Conservation (phyloP, 2,113 vertebrate genomes). For the Brachyhypopomus gauderio region DNA sequence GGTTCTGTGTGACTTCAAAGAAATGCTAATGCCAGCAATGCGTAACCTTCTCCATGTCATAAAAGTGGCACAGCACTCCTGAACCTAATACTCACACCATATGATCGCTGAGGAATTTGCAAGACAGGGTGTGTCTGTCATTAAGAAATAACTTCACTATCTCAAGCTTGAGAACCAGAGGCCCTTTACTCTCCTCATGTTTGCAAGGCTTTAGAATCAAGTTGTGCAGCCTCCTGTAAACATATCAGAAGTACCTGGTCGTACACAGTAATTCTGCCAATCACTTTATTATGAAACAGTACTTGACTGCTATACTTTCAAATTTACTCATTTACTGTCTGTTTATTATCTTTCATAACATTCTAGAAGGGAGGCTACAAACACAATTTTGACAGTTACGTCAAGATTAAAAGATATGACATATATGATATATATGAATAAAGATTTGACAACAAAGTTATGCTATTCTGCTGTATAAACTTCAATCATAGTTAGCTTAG, state of each 20-base stretch:
- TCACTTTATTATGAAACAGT: no score
- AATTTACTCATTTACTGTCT: no score
- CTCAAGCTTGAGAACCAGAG: neutral
- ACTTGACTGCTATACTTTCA: no score
- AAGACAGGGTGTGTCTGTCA: neutral
- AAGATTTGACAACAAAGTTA: no score
- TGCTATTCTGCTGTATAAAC: neutral
- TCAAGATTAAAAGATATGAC: no score
- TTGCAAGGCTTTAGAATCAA: neutral
- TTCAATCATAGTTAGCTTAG: neutral
- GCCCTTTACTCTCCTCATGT: neutral
- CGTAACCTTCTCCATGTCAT: slow-evolving; percentile 7
- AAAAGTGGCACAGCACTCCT: neutral
- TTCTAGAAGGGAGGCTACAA: no score
- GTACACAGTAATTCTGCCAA: no score
- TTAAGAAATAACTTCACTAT: slow-evolving; percentile 20
- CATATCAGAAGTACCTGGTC: neutral
- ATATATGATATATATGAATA: no score
- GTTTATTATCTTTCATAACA: no score
- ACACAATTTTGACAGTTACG: no score
- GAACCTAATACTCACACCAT: slow-evolving; percentile 26
- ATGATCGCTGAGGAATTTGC: slow-evolving; percentile 8
- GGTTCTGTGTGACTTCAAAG: neutral
- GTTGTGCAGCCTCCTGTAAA: neutral
- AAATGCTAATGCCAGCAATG: neutral